phyloP scores from a whole-genome alignment of 1,140 invertebrate species.

The Cheumatopsyche charites region DNA sequence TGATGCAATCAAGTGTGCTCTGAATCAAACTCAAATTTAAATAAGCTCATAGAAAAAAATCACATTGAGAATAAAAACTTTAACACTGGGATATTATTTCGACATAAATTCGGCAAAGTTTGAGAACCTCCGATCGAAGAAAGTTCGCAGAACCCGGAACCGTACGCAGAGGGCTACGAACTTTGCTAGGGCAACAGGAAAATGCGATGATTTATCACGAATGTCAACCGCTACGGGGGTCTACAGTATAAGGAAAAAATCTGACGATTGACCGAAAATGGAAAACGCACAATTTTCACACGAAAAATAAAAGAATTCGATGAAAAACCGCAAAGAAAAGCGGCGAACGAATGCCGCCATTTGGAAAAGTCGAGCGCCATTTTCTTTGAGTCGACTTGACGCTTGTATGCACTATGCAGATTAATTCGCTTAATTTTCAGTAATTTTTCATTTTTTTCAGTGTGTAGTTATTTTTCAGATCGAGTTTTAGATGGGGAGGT shows the following conservation, averaged over 20 bases:
- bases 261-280: constrained; percentile 19
- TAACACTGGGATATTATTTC: too few relatives aligned
- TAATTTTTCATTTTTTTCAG: too few relatives aligned
- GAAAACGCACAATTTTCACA: background rate
- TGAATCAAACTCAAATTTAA: too few relatives aligned
- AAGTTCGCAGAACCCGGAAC: constrained; percentile 28
- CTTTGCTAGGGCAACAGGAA: constrained; percentile 27
- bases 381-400: background rate
- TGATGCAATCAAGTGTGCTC: too few relatives aligned
- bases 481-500: too few relatives aligned
- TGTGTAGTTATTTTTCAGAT: too few relatives aligned
- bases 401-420: too few relatives aligned
- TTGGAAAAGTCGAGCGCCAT: background rate
- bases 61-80: too few relatives aligned
- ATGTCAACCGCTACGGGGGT: constrained; percentile 21
- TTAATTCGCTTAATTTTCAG: too few relatives aligned
- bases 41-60: too few relatives aligned
- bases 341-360: background rate
- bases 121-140: constrained; percentile 10
- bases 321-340: background rate
- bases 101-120: too few relatives aligned
- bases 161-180: constrained; percentile 19
- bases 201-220: constrained; percentile 32
- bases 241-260: background rate
- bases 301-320: background rate